These are phyloP conservation scores for Helicolenus hilgendorfi DNA, from an alignment of 2,797 vertebrate genomes.

Conservation along the genomic window DNA sequence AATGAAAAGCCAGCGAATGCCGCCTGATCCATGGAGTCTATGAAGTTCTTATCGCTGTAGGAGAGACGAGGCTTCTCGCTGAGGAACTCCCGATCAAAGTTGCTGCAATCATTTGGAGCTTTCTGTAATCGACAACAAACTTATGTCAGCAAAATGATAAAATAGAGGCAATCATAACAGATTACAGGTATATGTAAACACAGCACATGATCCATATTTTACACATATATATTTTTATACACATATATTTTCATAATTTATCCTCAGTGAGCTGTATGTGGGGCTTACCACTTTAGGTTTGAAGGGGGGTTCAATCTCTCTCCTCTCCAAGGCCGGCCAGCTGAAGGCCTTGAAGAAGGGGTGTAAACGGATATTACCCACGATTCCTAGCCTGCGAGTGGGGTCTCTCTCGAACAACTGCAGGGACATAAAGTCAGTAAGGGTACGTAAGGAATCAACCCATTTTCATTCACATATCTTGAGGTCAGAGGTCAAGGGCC, in stretches of 20 bases:
- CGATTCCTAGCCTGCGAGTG: constrained; percentile 93
- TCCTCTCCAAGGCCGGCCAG: constrained; percentile 94
- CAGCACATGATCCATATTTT: not conserved
- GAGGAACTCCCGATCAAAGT: constrained; percentile 98
- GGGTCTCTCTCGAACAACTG: constrained; percentile 97
- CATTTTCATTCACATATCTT: too few relatives aligned
- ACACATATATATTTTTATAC: too few relatives aligned
- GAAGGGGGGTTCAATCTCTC: constrained; percentile 95
- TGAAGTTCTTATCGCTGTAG: constrained; percentile 97
- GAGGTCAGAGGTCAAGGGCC: too few relatives aligned
- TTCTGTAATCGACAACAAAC: constrained; percentile 89
- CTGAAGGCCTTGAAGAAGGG: constrained; percentile 96
- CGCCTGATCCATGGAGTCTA: constrained; percentile 98
- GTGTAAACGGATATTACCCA: constrained; percentile 93
- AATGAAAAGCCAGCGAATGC: constrained; percentile 98
- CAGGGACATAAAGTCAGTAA: constrained; percentile 30
- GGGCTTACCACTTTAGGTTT: constrained; percentile 97
- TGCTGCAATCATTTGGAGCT: constrained; percentile 95
- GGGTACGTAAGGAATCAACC: not conserved
- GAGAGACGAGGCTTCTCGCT: constrained; percentile 97
- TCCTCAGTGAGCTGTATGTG: not conserved
- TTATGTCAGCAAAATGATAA: constrained; percentile 5
- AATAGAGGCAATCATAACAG: not conserved
- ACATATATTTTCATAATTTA: not conserved
- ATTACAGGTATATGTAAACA: not conserved